These are phyloP conservation scores for Myanophis thanlyinensis DNA, from an alignment of 2,113 vertebrate species.

Conservation along the genomic window DNA sequence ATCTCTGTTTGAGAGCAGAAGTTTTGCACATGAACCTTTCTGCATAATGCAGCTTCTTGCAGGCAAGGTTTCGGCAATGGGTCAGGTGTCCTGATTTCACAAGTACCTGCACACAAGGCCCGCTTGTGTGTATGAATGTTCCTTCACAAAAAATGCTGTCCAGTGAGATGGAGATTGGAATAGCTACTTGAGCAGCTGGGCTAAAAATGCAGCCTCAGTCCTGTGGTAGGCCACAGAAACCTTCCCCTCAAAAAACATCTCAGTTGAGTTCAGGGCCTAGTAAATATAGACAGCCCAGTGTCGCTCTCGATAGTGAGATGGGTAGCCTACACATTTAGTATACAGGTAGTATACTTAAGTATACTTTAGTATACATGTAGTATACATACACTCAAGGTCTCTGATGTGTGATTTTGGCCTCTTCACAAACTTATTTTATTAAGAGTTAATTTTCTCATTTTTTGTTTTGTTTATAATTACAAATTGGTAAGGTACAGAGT, in stretches of 20 bases:
- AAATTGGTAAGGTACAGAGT: not conserved
- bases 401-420: not conserved
- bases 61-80: not conserved
- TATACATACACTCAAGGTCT: not conserved
- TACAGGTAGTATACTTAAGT: too few species aligned
- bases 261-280: not conserved
- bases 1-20: not conserved
- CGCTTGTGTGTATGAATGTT: not conserved
- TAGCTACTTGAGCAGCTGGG: not conserved
- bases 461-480: not conserved
- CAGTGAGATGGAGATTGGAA: not conserved
- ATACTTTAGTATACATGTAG: too few species aligned
- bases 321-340: too few species aligned
- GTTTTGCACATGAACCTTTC: not conserved
- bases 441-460: not conserved
- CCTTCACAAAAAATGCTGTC: not conserved
- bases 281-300: not conserved
- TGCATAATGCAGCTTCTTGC: not conserved
- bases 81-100: not conserved
- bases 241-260: not conserved
- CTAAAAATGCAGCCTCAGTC: not conserved
- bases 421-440: not conserved
- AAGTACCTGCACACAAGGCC: not conserved
- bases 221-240: not conserved
- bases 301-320: too few species aligned